Conservation (phyloP, 2,113 vertebrate genomes). For the Cyphomyrus plagiostoma region DNA sequence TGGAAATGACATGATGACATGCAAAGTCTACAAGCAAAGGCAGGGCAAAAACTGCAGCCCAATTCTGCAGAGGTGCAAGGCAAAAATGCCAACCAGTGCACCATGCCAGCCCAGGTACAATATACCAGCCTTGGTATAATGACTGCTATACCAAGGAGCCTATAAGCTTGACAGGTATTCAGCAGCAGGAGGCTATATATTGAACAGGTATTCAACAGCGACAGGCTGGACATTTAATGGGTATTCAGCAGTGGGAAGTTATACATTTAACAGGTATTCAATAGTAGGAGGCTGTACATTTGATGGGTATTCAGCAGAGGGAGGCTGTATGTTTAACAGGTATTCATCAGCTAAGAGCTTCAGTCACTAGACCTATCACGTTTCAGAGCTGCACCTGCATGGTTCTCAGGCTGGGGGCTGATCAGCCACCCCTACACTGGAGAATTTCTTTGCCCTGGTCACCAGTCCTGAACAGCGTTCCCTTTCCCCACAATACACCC, state of each 20-base stretch:
- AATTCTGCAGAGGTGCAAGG: neutral
- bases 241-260: too few relatives aligned
- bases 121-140: neutral
- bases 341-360: neutral
- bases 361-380: neutral
- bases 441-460: neutral
- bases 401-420: conserved; percentile 23
- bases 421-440: neutral
- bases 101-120: neutral
- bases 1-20: neutral
- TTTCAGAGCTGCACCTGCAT: conserved; percentile 46
- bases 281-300: too few relatives aligned
- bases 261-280: neutral
- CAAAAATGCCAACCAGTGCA: neutral
- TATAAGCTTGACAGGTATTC: neutral
- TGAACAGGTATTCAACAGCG: neutral
- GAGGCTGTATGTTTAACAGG: neutral
- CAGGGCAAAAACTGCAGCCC: neutral
- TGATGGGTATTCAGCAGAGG: neutral
- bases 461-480: neutral
- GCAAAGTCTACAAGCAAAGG: neutral
- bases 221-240: too few relatives aligned
- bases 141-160: neutral
- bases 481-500: neutral
- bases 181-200: neutral